A percentile compares a stretch with the other conserved stretches of the same genome.
Evolutionary conservation across 2,888 invertebrate species (phyloP).

Genomic region (Luffia ferchaultella): DNA sequence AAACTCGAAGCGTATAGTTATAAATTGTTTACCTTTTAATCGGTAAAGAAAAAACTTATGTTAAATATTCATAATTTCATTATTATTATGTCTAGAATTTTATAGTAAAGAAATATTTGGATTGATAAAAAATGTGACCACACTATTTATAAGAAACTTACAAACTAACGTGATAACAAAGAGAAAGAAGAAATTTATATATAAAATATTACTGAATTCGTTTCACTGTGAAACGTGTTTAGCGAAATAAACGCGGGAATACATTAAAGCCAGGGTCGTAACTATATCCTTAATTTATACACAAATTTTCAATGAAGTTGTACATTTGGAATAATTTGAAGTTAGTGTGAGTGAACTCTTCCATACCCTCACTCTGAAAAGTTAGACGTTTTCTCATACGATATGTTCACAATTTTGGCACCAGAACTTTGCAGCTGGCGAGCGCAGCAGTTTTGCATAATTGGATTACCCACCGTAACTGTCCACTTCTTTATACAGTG

Average conservation of each 20-base stretch:
- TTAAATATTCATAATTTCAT: too few species aligned
- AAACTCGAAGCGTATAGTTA: neutral
- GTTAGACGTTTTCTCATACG: slow-evolving; percentile 30
- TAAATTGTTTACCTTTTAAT: too few species aligned
- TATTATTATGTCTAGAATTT: too few species aligned
- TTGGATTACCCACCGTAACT: slow-evolving; percentile 19
- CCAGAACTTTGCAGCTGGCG: slow-evolving; percentile 36
- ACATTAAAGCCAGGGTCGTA: slow-evolving; percentile 8
- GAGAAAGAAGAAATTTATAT: too few species aligned
- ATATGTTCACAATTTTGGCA: slow-evolving; percentile 32
- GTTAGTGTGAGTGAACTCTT: neutral
- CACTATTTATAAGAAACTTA: too few species aligned
- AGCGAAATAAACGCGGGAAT: slow-evolving; percentile 6
- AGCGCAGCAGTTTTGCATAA: slow-evolving; percentile 43
- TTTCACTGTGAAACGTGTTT: too few species aligned
- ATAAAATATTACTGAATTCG: too few species aligned
- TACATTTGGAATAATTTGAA: neutral
- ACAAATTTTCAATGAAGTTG: neutral
- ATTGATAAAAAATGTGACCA: too few species aligned
- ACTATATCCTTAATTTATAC: neutral
- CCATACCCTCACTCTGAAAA: neutral
- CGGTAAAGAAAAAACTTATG: too few species aligned
- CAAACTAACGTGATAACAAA: too few species aligned
- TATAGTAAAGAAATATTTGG: too few species aligned
- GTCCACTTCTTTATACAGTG: neutral